Percentiles rank a stretch among this genome's conserved stretches.
These are phyloP conservation scores for Petrolisthes manimaculis DNA, from an alignment of 2,888 invertebrate genomes.

Conservation along the genomic window DNA sequence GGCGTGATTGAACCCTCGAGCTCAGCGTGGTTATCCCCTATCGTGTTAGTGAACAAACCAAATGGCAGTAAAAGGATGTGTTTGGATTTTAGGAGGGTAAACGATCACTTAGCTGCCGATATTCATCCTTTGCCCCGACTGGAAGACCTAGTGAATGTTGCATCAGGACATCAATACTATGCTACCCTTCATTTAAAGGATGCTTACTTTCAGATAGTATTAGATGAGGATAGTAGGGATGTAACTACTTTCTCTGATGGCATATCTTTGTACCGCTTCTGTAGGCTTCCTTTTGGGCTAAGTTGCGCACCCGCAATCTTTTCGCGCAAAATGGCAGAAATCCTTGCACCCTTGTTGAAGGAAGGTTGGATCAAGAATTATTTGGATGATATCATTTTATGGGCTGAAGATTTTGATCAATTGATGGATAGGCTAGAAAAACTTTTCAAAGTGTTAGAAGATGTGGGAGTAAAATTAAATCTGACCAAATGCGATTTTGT, in stretches of 20 bases:
- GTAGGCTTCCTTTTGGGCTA: conserved; percentile 35
- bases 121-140: not conserved
- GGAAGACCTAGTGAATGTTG: not conserved
- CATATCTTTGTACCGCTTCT: too few relatives aligned
- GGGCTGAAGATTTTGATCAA: not conserved
- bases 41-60: too few relatives aligned
- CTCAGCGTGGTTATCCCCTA: too few relatives aligned
- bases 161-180: not conserved
- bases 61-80: too few relatives aligned
- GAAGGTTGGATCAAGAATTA: conserved; percentile 42
- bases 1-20: too few relatives aligned
- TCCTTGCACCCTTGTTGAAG: conserved; percentile 67
- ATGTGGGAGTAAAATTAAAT: not conserved
- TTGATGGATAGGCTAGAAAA: not conserved
- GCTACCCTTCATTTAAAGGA: conserved; percentile 8
- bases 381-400: not conserved
- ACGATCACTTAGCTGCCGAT: too few relatives aligned
- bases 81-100: too few relatives aligned
- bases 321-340: conserved; percentile 69
- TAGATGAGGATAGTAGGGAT: not conserved
- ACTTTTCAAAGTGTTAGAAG: not conserved
- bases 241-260: not conserved
- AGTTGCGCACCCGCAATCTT: conserved; percentile 68
- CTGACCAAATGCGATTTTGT: not conserved
- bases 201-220: too few relatives aligned